Base-by-base conservation (phyloP, 2,888 invertebrate genomes). In the Pammene aurita region DNA sequence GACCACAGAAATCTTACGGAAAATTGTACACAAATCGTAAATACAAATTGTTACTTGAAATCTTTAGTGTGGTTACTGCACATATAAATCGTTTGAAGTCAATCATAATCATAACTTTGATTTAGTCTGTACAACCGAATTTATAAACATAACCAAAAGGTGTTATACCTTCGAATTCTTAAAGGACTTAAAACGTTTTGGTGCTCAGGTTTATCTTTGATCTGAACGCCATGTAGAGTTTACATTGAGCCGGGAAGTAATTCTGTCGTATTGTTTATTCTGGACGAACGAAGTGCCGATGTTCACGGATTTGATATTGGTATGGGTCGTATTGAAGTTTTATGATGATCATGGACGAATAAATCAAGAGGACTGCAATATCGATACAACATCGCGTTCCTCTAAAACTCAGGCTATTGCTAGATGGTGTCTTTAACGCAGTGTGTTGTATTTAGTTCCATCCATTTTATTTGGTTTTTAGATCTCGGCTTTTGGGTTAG, bases 61-160 rank as follows among this genome's bases (percentile, higher is more conserved):
- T 14, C 14, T 26, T 26, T 26, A 26, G 26, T 54, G 44, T 46
- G 60, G 66, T 44, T 38, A 44, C 14, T 58, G 58, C n/a, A 42
- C 18, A 55, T 18, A 10, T 46, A 5, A 18, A 60, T 48, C 67
- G 48, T 67, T 61, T 61, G 67, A 67, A 55, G 26, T 55, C 41
- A 38, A 67, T 61, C 61, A 54, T 50, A 46, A 46, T 11, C 42
- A 34, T 44, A 46, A 46, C 38, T 67, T 67, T 62, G 61, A 67
- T 67, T 55, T 61, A 46, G 35, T 46, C 42, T 16, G 46, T 42
- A 48, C 55, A 14, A 55, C 18, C 48, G 50, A 18, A 57, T 65
- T 11, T 38, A n/a, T 44, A 7, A 58, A 9, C 0, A 0, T 58
- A n/a, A 14, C 10, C n/a, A 58, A 44, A 34, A 6, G 0, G 58